Conservation (phyloP, 2,113 vertebrate species). For the Nansenia antarctica region DNA sequence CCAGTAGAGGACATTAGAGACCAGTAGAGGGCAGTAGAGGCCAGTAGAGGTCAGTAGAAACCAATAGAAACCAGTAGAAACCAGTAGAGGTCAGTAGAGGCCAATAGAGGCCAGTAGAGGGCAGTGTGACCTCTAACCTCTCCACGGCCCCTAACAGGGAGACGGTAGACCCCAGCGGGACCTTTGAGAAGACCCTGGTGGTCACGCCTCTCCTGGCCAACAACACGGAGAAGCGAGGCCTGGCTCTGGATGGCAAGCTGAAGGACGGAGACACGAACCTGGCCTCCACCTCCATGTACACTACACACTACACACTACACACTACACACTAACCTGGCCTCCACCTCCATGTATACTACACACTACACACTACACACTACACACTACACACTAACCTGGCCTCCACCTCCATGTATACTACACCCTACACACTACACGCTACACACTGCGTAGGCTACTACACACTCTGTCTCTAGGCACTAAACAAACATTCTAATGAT, state of each 20-base stretch:
- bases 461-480: too few relatives aligned
- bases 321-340: neutral
- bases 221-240: constrained; percentile 84
- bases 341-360: too few relatives aligned
- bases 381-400: too few relatives aligned
- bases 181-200: constrained; percentile 74
- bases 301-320: neutral
- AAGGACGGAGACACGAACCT: constrained; percentile 94
- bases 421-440: neutral
- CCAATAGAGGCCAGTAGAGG: too few relatives aligned
- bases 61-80: too few relatives aligned
- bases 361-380: too few relatives aligned
- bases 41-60: too few relatives aligned
- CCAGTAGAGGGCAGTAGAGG: too few relatives aligned
- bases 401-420: neutral
- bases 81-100: too few relatives aligned
- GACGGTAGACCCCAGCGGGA: constrained; percentile 77
- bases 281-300: constrained; percentile 85
- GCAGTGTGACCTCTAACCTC: neutral
- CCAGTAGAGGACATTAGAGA: too few relatives aligned
- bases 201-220: constrained; percentile 74
- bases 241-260: constrained; percentile 88
- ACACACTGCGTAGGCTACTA: too few relatives aligned
- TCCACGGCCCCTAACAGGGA: constrained; percentile 69
- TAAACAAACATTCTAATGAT: too few relatives aligned